These are phyloP conservation scores for Petrocephalus zakoni DNA, from an alignment of 2,113 vertebrate species.

Conservation along the genomic window DNA sequence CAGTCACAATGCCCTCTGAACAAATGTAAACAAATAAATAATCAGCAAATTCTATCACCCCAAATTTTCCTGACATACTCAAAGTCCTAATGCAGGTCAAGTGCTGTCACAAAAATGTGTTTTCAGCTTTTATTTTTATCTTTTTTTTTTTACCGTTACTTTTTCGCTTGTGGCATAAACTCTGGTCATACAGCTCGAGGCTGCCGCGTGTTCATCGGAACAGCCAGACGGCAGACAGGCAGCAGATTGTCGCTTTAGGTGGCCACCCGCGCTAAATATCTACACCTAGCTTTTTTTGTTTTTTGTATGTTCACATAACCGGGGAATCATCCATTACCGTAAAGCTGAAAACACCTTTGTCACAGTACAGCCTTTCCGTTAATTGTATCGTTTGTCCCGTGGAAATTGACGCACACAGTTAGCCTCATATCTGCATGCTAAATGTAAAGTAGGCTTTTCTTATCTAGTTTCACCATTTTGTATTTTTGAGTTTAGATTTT, in stretches of 20 bases:
- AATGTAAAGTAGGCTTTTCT: not conserved
- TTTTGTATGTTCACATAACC: not conserved
- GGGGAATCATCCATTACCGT: not conserved
- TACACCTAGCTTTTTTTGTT: not conserved
- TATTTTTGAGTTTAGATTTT: not conserved
- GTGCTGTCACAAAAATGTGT: slow-evolving; percentile 36
- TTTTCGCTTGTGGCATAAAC: not conserved
- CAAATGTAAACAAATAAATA: not conserved
- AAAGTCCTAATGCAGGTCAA: slow-evolving; percentile 20
- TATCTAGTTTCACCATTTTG: not conserved
- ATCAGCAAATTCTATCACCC: not conserved
- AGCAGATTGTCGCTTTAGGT: not conserved
- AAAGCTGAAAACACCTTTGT: slow-evolving; percentile 33
- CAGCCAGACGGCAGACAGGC: not conserved
- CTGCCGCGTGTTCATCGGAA: not conserved
- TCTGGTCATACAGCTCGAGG: not conserved
- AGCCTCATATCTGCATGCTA: not conserved
- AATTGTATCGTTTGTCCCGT: not conserved
- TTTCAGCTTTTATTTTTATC: slow-evolving; percentile 28
- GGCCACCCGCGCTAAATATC: not conserved
- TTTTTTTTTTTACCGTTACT: not conserved
- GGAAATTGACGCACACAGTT: not conserved
- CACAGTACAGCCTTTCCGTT: slow-evolving; percentile 23
- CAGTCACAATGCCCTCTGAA: not conserved
- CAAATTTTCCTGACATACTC: not conserved